Conservation (phyloP, 2,797 vertebrate genomes). For the Distichodus sexfasciatus region DNA sequence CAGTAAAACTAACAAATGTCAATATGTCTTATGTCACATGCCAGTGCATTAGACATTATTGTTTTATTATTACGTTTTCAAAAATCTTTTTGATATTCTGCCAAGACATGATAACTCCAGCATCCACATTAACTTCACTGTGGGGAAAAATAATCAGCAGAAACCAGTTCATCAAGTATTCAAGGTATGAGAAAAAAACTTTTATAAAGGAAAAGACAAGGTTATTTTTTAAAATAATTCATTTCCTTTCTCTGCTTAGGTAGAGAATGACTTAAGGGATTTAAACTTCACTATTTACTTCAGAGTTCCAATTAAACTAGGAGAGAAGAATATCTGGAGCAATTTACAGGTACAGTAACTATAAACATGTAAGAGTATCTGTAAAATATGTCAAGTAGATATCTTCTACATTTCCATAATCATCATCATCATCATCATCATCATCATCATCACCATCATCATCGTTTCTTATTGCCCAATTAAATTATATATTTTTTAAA, state of each 20-base stretch:
- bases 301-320: slow-evolving; percentile 72
- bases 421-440: too few relatives aligned
- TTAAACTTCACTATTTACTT: slow-evolving; percentile 71
- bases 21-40: background rate
- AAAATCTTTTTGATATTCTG: background rate
- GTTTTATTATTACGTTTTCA: too few relatives aligned
- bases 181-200: slow-evolving; percentile 59
- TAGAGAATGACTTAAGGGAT: slow-evolving; percentile 67
- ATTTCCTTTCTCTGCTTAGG: slow-evolving; percentile 59
- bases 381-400: background rate
- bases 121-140: slow-evolving; percentile 76
- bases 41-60: background rate
- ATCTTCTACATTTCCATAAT: too few relatives aligned
- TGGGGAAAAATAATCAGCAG: slow-evolving; percentile 54
- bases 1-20: too few relatives aligned
- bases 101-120: slow-evolving; percentile 68
- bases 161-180: slow-evolving; percentile 69
- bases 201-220: background rate
- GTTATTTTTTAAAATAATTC: too few relatives aligned
- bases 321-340: slow-evolving; percentile 66
- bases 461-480: too few relatives aligned
- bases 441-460: too few relatives aligned
- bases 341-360: slow-evolving; percentile 59
- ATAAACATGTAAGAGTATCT: background rate
- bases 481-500: too few relatives aligned